A percentile compares a stretch with the other conserved stretches of the same genome.
phyloP scores from a whole-genome alignment of 2,113 vertebrate genomes.

The Egretta garzetta region DNA sequence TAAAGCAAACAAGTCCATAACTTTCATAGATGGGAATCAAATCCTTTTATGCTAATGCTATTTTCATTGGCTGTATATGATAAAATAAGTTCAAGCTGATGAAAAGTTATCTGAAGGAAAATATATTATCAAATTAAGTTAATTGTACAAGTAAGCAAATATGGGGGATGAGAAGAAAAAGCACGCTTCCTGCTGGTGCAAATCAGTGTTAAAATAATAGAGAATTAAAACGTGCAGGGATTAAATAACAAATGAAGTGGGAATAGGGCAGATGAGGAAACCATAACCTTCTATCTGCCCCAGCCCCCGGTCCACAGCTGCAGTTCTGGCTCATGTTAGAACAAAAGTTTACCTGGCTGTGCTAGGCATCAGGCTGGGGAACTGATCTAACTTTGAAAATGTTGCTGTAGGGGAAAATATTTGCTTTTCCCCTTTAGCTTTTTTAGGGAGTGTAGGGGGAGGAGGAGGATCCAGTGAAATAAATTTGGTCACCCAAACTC shows the following conservation, averaged over 20 bases:
- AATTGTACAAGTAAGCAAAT: neutral
- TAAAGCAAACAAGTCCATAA: neutral
- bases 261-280: neutral
- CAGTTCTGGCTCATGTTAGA: neutral
- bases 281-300: rapidly evolving
- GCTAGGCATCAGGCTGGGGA: neutral
- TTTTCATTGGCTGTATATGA: neutral
- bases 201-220: neutral
- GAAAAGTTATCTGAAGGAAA: neutral
- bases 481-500: neutral
- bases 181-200: neutral
- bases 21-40: neutral
- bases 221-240: neutral
- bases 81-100: neutral
- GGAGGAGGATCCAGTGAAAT: neutral
- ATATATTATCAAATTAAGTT: neutral
- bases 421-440: neutral
- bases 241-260: neutral
- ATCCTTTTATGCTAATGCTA: neutral
- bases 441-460: neutral
- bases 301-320: rapidly evolving
- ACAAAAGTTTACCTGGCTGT: neutral
- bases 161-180: neutral
- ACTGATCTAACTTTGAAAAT: neutral
- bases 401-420: neutral